These are phyloP conservation scores for Pristionchus fissidentatus DNA, from an alignment of 2,888 invertebrate genomes.

Conservation along the genomic window DNA sequence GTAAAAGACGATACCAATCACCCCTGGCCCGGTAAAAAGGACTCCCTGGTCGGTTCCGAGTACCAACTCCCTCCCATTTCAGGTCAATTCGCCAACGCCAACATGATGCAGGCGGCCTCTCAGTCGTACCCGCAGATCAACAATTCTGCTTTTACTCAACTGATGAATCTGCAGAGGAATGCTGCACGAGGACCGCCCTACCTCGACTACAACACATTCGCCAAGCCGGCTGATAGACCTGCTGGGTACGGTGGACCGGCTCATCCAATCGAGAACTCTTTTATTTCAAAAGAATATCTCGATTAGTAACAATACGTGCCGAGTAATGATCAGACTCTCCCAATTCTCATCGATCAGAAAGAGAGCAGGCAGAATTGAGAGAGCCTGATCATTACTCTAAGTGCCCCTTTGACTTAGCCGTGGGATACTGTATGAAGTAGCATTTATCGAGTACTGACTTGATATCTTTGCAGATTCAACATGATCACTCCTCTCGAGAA, in stretches of 20 bases:
- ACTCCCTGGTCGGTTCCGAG: background rate
- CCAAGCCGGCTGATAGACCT: slow-evolving; percentile 58
- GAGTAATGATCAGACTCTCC: too few species aligned
- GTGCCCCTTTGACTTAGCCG: background rate
- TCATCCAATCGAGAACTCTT: background rate
- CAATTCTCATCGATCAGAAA: background rate
- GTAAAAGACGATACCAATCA: background rate
- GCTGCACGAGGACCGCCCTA: slow-evolving; percentile 49
- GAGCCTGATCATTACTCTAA: background rate
- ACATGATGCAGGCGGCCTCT: slow-evolving; percentile 59
- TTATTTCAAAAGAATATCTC: background rate
- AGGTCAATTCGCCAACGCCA: slow-evolving; percentile 59
- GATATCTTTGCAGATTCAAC: slow-evolving; percentile 68
- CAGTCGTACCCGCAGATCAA: slow-evolving; percentile 55
- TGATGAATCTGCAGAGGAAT: slow-evolving; percentile 60
- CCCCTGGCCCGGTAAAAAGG: background rate
- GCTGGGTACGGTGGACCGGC: slow-evolving; percentile 55
- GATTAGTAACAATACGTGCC: background rate
- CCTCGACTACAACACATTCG: slow-evolving; percentile 59
- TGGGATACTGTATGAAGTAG: background rate
- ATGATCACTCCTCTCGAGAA: slow-evolving; percentile 75
- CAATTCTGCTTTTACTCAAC: slow-evolving; percentile 63
- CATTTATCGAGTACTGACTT: background rate
- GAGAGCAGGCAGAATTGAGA: too few species aligned
- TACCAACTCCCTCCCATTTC: background rate